Percentiles rank a stretch among this genome's conserved stretches.
phyloP scores from a whole-genome alignment of 2,888 invertebrate genomes.

The Drosophila cracens region DNA sequence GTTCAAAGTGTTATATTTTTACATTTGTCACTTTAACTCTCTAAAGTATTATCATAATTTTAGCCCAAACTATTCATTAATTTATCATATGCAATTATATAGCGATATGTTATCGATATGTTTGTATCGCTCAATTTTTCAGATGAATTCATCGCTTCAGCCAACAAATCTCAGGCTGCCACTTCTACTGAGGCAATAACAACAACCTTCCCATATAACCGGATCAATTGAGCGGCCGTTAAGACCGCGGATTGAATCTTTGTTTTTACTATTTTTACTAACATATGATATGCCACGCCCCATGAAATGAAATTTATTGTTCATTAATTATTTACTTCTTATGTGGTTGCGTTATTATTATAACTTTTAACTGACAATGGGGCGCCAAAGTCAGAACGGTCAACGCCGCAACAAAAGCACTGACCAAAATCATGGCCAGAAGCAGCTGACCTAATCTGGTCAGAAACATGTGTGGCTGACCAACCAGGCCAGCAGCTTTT shows the following conservation, averaged over 20 bases:
- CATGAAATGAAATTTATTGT: constrained; percentile 50
- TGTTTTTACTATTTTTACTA: constrained; percentile 6
- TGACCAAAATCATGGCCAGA: constrained; percentile 47
- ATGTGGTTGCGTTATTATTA: constrained; percentile 20
- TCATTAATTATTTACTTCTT: constrained; percentile 48
- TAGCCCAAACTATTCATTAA: not conserved
- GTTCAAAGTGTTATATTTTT: not conserved
- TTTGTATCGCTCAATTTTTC: not conserved
- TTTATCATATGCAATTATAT: not conserved
- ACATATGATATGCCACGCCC: constrained; percentile 26
- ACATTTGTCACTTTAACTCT: not conserved
- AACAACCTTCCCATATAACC: constrained; percentile 16
- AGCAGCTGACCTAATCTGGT: constrained; percentile 19
- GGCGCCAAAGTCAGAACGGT: constrained; percentile 24
- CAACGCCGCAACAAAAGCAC: constrained; percentile 1
- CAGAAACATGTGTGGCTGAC: constrained; percentile 57
- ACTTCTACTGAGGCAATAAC: constrained; percentile 8
- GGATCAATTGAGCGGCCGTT: constrained; percentile 27
- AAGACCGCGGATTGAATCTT: constrained; percentile 28
- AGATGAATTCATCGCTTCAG: not conserved
- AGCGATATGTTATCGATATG: constrained; percentile 5
- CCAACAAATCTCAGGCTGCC: not conserved
- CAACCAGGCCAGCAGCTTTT: constrained; percentile 56
- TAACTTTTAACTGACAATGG: constrained; percentile 32
- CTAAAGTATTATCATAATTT: not conserved